These are phyloP conservation scores for Cephus rjabovi DNA, from an alignment of 2,888 invertebrate genomes.

Conservation along the genomic window DNA sequence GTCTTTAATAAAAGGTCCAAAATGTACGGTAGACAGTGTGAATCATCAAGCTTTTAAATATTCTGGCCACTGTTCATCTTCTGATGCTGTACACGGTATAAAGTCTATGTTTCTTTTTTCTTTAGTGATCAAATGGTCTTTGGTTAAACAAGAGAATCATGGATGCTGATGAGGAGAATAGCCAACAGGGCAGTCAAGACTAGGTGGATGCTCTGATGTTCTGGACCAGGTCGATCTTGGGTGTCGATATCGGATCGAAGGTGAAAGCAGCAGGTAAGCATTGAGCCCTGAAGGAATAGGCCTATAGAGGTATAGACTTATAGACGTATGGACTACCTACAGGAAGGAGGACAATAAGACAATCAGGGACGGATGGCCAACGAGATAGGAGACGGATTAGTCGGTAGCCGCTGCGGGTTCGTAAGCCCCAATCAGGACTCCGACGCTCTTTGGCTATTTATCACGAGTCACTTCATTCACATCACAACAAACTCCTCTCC, in stretches of 20 bases:
- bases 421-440: slow-evolving; percentile 50
- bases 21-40: neutral
- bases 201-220: neutral
- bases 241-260: neutral
- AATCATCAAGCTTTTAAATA: neutral
- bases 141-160: neutral
- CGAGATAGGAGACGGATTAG: slow-evolving; percentile 59
- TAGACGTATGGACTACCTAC: slow-evolving; percentile 13
- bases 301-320: neutral
- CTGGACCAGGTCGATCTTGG: neutral
- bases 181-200: neutral
- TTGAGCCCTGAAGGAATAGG: neutral
- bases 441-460: slow-evolving; percentile 38
- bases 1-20: neutral
- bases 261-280: neutral
- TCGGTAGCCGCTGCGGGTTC: slow-evolving; percentile 40
- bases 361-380: slow-evolving; percentile 55
- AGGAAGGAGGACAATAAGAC: slow-evolving; percentile 53
- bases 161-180: neutral
- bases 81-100: neutral
- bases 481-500: slow-evolving; percentile 33
- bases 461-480: slow-evolving; percentile 41
- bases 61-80: neutral
- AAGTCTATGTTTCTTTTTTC: neutral
- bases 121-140: neutral